Evolutionary conservation across 2,888 invertebrate genomes (phyloP).

Genomic region (Metopia argyrocephala): DNA sequence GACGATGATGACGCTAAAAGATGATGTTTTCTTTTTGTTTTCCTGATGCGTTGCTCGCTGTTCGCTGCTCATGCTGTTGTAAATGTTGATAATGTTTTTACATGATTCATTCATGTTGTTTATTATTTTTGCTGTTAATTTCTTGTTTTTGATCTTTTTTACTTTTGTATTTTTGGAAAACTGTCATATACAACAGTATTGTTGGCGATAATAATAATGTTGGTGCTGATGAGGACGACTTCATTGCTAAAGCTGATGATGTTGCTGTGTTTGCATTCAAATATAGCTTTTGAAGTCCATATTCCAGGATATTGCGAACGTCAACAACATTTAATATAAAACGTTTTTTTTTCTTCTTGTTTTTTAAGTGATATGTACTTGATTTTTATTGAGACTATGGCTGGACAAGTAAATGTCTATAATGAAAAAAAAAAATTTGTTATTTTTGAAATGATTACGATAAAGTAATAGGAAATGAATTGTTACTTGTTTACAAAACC

Average conservation of each 20-base stretch:
- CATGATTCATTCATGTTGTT: slow-evolving; percentile 53
- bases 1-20: slow-evolving; percentile 17
- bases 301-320: slow-evolving; percentile 58
- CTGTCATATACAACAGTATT: slow-evolving; percentile 8
- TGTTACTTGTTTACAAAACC: not conserved
- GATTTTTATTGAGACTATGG: slow-evolving; percentile 24
- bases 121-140: slow-evolving; percentile 22
- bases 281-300: slow-evolving; percentile 58
- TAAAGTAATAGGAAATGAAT: not conserved
- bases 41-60: slow-evolving; percentile 39
- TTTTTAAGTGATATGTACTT: too few relatives aligned
- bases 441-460: not conserved
- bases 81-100: slow-evolving; percentile 30
- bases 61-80: not conserved
- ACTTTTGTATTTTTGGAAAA: slow-evolving; percentile 27
- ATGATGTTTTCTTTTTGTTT: slow-evolving; percentile 34
- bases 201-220: slow-evolving; percentile 26
- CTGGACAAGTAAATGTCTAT: slow-evolving; percentile 12
- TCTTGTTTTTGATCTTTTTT: too few relatives aligned
- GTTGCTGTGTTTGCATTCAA: slow-evolving; percentile 39
- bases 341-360: slow-evolving; percentile 52
- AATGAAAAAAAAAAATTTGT: slow-evolving; percentile 17
- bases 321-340: slow-evolving; percentile 56
- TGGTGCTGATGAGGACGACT: slow-evolving; percentile 25
- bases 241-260: slow-evolving; percentile 6